Base-by-base conservation (phyloP, 2,113 vertebrate genomes). In the Nannobrachium achirus region DNA sequence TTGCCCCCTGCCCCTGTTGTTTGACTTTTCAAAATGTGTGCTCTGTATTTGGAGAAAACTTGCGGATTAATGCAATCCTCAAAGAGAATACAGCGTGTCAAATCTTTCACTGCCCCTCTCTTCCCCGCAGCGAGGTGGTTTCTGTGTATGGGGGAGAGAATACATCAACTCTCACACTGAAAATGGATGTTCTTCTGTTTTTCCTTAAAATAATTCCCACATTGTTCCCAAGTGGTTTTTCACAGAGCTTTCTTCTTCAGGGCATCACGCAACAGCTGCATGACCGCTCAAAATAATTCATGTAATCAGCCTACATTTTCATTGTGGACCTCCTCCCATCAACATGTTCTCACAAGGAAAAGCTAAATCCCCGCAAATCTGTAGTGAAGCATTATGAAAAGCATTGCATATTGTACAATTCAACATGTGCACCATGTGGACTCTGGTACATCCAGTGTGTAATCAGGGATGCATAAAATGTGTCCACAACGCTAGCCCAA, bases 41-140 rank as follows among this genome's bases (percentile, higher is more conserved):
- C 39, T 46, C 44, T 61, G 46, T 25, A 68, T 66, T 74, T 74
- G 81, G 55, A 67, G 73, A 73, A 50, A 53, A 64, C 81, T 82
- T 67, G 56, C 76, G 81, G 80, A 83, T 89, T 75, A 85, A 76
- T 82, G 75, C 45, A 41, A 68, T 76, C 66, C 73, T 86, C 85
- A 81, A 87, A 89, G 74, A 84, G 81, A 87, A 83, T 83, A 63
- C 78, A 82, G 75, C 79, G 76, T 86, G 81, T 84, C 84, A 83
- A 76, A 69, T 64, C 25, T 85, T 87, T 73, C 67, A 72, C 75
- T 65, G 25, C 25, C 63, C 40, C 16, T 76, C 67, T 56, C 62
- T 65, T 71, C 39, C 65, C 76, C 52, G 39, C 1, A 9, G 70
- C 79, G 78, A 76, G 18, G 66, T 49, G 62, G 25, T 78, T 78